phyloP scores from a whole-genome alignment of 1,140 invertebrate genomes.

The Mactra quadrangularis region DNA sequence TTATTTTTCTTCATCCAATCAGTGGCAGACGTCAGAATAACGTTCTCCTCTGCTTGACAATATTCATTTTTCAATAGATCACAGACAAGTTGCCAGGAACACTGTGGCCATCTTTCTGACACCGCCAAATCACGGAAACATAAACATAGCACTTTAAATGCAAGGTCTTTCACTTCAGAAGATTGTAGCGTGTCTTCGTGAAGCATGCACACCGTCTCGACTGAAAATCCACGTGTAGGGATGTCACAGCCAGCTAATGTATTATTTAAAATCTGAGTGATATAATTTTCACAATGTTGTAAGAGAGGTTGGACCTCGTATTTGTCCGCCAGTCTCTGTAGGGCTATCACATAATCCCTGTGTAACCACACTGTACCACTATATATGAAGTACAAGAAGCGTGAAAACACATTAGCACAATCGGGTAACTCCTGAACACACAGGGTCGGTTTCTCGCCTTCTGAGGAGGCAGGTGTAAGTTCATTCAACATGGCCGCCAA shows the following conservation, averaged over 20 bases:
- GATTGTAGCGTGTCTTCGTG: conserved; percentile 70
- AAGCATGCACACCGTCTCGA: conserved; percentile 74
- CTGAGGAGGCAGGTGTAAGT: conserved; percentile 33
- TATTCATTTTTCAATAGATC: conserved; percentile 75
- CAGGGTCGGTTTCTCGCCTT: conserved; percentile 68
- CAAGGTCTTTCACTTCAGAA: conserved; percentile 70
- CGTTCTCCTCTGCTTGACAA: conserved; percentile 77
- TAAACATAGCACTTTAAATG: conserved; percentile 76
- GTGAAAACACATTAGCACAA: conserved; percentile 78
- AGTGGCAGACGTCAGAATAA: conserved; percentile 78
- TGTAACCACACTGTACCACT: conserved; percentile 81
- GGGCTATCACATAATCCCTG: conserved; percentile 78
- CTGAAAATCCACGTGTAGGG: conserved; percentile 64
- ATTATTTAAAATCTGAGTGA: conserved; percentile 77
- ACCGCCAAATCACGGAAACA: conserved; percentile 74
- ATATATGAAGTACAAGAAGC: conserved; percentile 81
- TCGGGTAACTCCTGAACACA: conserved; percentile 72
- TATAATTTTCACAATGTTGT: conserved; percentile 78
- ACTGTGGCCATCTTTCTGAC: conserved; percentile 71
- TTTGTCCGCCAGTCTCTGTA: conserved; percentile 75
- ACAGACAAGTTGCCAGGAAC: conserved; percentile 75
- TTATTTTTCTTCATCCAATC: conserved; percentile 81
- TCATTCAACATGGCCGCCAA: conserved; percentile 77
- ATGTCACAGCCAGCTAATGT: conserved; percentile 61
- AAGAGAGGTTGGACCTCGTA: conserved; percentile 74